Base-by-base conservation (phyloP, 2,797 vertebrate species). In the Eospalax fontanierii region DNA sequence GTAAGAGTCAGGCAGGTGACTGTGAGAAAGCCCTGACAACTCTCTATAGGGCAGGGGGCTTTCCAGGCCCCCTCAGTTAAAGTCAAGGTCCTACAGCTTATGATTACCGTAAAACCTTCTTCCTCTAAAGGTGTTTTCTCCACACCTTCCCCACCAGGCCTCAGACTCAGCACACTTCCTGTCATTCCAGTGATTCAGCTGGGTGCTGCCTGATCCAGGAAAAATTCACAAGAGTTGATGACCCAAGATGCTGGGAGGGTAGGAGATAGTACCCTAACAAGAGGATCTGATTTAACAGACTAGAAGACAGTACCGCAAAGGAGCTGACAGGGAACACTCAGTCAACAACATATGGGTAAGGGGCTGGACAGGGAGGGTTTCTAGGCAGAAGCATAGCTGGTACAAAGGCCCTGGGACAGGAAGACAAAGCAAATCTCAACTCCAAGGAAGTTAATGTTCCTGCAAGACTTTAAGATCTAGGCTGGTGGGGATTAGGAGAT, bases 281-380 rank as follows among this genome's bases (percentile, higher is more conserved):
- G 28, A 21, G 26, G 50, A 40, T 76, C 30, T 57, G 24, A 24
- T 50, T 6, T 50, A 35, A n/a, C n/a, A 26, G 18, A 61, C 19
- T 43, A 65, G 80, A 24, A 57, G 5, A 57, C 15, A 68, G n/a
- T 1, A 14, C 50, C 50, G 33, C 24, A 43, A 28, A 43, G 21
- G 14, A 28, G 46, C 33, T 3, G 35, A 46, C 28, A 75, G 12
- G 11, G 66, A 78, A 35, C 0, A 0, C 22, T 21, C 1, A 2
- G 16, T 0, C 18, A 18, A 30, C 57, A n/a, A 35, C 10, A 18
- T 28, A 30, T 1, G 6, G 14, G 2, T 4, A 0, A 6, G 11
- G 22, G 14, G 40, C 14, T 0, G 1, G 43, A 43, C 7, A 0
- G 33, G 43, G 26, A 46, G 43, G 4, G 4, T 3, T 10, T 15